Percentiles rank a stretch among this genome's conserved stretches.
Conservation (phyloP, 1,140 invertebrate genomes). For the Ridgeia piscesae region DNA sequence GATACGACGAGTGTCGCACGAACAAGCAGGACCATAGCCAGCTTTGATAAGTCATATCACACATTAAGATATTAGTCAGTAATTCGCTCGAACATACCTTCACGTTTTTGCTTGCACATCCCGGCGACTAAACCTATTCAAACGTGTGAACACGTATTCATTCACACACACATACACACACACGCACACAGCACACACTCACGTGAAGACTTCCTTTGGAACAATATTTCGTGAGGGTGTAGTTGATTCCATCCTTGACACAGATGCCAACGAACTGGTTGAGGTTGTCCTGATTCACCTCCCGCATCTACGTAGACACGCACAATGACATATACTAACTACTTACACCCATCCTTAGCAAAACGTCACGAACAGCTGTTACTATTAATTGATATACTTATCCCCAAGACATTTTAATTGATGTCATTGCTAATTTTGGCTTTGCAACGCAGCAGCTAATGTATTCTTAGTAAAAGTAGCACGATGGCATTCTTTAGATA, state of each 20-base stretch:
- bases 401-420: too few relatives aligned
- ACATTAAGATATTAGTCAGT: too few relatives aligned
- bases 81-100: too few relatives aligned
- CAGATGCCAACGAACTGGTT: constrained; percentile 91
- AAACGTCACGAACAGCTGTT: too few relatives aligned
- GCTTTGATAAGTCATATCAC: too few relatives aligned
- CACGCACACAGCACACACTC: background rate
- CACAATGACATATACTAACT: background rate
- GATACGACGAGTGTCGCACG: background rate
- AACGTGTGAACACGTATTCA: background rate
- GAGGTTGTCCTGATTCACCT: constrained; percentile 81
- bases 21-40: background rate
- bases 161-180: constrained; percentile 7
- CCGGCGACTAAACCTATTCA: background rate
- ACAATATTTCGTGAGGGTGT: constrained; percentile 61
- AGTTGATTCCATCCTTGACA: constrained; percentile 72
- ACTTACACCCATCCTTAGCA: background rate
- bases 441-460: too few relatives aligned
- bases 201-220: constrained; percentile 17
- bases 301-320: constrained; percentile 66
- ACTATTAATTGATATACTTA: too few relatives aligned
- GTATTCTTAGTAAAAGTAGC: too few relatives aligned
- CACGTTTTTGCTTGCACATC: too few relatives aligned
- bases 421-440: too few relatives aligned
- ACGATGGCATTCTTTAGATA: too few relatives aligned